A percentile compares a stretch with the other conserved stretches of the same genome.
Conservation (phyloP, 2,797 vertebrate genomes). For the Naso thynnoides region DNA sequence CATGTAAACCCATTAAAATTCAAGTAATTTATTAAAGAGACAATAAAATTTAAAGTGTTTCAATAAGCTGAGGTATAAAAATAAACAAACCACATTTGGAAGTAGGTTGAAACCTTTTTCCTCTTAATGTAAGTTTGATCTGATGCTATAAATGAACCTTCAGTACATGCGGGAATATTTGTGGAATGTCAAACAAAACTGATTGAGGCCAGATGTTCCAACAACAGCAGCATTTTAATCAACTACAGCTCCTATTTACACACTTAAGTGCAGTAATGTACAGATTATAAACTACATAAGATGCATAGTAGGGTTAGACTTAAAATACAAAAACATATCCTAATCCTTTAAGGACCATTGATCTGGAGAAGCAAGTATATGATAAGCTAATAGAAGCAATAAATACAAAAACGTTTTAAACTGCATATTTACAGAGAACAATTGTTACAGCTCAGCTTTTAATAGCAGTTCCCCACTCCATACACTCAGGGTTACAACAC, state of each 20-base stretch:
- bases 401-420: slow-evolving; percentile 48
- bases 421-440: too few species aligned
- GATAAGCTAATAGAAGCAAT: slow-evolving; percentile 45
- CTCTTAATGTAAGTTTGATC: slow-evolving; percentile 9
- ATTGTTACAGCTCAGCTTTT: slow-evolving; percentile 49
- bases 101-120: not conserved
- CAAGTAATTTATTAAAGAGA: slow-evolving; percentile 43
- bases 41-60: slow-evolving; percentile 16
- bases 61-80: slow-evolving; percentile 27
- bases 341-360: slow-evolving; percentile 60
- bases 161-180: slow-evolving; percentile 23
- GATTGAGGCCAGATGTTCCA: slow-evolving; percentile 18
- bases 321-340: slow-evolving; percentile 63
- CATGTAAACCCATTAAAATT: slow-evolving; percentile 26
- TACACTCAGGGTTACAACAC: slow-evolving; percentile 19
- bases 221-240: slow-evolving; percentile 54
- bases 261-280: slow-evolving; percentile 46
- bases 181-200: slow-evolving; percentile 30
- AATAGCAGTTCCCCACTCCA: slow-evolving; percentile 12
- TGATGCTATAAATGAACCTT: slow-evolving; percentile 1
- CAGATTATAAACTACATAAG: slow-evolving; percentile 41
- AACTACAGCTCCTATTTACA: slow-evolving; percentile 57
- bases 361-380: slow-evolving; percentile 46
- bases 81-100: slow-evolving; percentile 12
- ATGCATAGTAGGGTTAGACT: slow-evolving; percentile 65